Conservation (phyloP, 2,797 vertebrate genomes). For the Sebastes minor region DNA sequence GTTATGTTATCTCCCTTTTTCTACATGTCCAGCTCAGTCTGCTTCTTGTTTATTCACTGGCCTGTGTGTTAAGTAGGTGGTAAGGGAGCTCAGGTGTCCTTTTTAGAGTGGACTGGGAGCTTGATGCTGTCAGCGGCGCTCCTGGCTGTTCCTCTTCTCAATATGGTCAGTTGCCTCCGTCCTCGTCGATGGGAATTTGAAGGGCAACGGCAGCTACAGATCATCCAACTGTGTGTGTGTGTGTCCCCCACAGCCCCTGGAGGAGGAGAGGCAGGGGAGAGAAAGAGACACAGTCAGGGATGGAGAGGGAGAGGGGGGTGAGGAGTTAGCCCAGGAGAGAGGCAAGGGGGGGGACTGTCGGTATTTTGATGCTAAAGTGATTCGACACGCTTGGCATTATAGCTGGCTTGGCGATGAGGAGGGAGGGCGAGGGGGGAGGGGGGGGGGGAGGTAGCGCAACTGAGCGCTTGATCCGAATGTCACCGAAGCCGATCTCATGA, state of each 20-base stretch:
- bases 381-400: constrained; percentile 84
- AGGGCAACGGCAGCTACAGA: constrained; percentile 51
- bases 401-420: constrained; percentile 48
- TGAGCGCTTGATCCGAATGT: constrained; percentile 81
- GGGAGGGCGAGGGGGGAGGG: constrained; percentile 42
- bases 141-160: constrained; percentile 22
- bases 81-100: constrained; percentile 60
- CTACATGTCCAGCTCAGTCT: background rate
- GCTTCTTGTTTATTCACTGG: constrained; percentile 52
- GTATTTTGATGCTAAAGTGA: constrained; percentile 81
- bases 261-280: constrained; percentile 11
- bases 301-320: constrained; percentile 8
- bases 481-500: constrained; percentile 84
- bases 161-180: constrained; percentile 49
- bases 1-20: background rate
- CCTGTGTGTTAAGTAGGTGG: constrained; percentile 42
- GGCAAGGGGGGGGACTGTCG: constrained; percentile 26
- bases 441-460: constrained; percentile 62
- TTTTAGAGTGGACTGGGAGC: constrained; percentile 33
- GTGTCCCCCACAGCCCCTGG: background rate
- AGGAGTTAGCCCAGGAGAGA: constrained; percentile 14
- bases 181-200: constrained; percentile 52
- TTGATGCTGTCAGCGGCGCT: constrained; percentile 10
- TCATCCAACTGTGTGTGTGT: constrained; percentile 18
- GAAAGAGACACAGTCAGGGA: constrained; percentile 11